Evolutionary conservation across 2,113 vertebrate species (phyloP), one percentile per base, ranked within the genome.

Genomic region (Perccottus glenii): DNA sequence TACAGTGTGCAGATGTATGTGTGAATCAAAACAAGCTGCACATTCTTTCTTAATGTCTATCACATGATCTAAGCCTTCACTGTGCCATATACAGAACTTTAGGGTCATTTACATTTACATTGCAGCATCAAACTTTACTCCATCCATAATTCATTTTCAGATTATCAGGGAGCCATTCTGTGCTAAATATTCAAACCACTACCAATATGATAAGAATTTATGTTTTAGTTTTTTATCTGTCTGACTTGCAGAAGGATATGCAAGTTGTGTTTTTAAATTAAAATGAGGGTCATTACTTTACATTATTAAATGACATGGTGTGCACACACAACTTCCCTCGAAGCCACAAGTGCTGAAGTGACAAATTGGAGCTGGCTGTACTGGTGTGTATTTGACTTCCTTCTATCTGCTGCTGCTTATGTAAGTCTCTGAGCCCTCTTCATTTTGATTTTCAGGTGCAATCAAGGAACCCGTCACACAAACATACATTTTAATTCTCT

Each of bases 321-420:
- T 8, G 8, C 5, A 8, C 38, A 40, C 5, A 40, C 4, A 40
- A 40, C 38, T 6, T 40, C 38, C 5, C 38, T 40, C 8, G 3
- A 27, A 27, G 19, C 19, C 19, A 27, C 19, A 27, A 6, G 32
- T 7, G 43, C 3, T 11, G 49, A 58, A 33, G 36, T 7, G 51
- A 65, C 51, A 35, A 51, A 57, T 5, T 3, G 50, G 36, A 27
- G 44, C 16, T 10, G 57, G 73, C 46, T 36, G 12, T 75, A 49
- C 73, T 53, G 51, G 56, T 58, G 60, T 40, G 63, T 60, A 5
- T 5, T 1, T 40, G 38, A 40, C 44, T 11, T 9, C n/a, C 47
- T 73, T 71, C 59, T 69, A 73, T 70, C 63, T 51, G 58, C 58
- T 11, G 43, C 5, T 56, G 67, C 74, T 83, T 64, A 36, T 60